Percentiles rank a stretch among this genome's conserved stretches.
These are phyloP conservation scores for Dolichoris vasculosae DNA, from an alignment of 1,140 invertebrate genomes.

Conservation along the genomic window DNA sequence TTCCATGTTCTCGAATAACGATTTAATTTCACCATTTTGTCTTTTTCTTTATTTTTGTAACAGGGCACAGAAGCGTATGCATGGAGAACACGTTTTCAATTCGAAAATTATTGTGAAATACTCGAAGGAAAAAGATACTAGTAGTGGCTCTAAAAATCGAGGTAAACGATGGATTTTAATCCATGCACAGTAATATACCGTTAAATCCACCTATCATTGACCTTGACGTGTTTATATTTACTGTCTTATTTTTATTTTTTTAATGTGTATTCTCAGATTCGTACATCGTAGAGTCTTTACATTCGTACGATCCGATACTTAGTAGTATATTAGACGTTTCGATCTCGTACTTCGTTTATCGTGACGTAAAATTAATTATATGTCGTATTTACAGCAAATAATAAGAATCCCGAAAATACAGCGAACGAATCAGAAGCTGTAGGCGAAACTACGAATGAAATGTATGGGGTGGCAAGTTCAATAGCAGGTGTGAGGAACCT, in stretches of 20 bases:
- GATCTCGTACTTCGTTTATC: neutral
- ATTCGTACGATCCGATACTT: neutral
- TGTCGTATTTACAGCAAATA: constrained; percentile 58
- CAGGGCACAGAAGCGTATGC: constrained; percentile 89
- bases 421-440: constrained; percentile 69
- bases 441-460: constrained; percentile 67
- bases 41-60: neutral
- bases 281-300: neutral
- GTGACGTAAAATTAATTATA: neutral
- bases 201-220: constrained; percentile 24
- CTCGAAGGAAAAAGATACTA: constrained; percentile 64
- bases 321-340: neutral
- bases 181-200: constrained; percentile 1
- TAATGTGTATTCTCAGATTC: neutral
- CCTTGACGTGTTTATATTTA: constrained; percentile 49
- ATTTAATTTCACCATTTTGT: constrained; percentile 18
- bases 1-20: neutral
- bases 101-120: constrained; percentile 81
- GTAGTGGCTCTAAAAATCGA: constrained; percentile 60
- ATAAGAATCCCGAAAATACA: constrained; percentile 59
- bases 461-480: constrained; percentile 68
- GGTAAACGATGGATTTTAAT: constrained; percentile 57
- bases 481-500: constrained; percentile 68
- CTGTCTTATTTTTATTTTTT: constrained; percentile 40
- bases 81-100: constrained; percentile 89